These are phyloP conservation scores for Bos taurus DNA, from an alignment of 2,113 vertebrate species.

Conservation along the genomic window DNA sequence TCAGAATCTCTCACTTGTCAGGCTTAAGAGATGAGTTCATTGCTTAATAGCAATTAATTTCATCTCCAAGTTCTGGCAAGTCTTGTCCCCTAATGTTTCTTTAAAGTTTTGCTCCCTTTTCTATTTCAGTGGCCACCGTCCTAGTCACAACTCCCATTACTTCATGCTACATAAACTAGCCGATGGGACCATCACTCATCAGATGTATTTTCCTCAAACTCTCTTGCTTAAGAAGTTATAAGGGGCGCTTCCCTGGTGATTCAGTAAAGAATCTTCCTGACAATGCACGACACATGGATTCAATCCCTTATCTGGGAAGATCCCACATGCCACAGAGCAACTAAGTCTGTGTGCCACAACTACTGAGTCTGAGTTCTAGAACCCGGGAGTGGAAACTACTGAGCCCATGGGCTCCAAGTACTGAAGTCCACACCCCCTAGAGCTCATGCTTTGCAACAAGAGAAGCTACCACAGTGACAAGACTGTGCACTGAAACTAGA, in stretches of 20 bases:
- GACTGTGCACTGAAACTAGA: neutral
- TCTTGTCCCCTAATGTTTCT: neutral
- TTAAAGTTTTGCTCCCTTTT: neutral
- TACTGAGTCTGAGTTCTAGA: neutral
- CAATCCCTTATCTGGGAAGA: neutral
- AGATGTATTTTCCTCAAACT: neutral
- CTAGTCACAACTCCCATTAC: neutral
- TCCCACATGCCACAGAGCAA: neutral
- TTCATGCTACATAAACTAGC: neutral
- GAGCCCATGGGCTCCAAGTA: neutral
- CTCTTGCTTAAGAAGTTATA: neutral
- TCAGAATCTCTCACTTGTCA: neutral
- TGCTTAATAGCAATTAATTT: neutral
- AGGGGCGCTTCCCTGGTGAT: neutral
- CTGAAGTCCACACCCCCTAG: neutral
- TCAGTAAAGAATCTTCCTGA: neutral
- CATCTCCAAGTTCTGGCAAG: neutral
- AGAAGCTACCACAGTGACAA: neutral
- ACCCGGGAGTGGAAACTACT: rapidly evolving
- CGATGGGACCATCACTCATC: neutral
- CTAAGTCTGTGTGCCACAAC: neutral
- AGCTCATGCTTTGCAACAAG: neutral
- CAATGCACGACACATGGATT: neutral
- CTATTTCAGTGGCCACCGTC: neutral
- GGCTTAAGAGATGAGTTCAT: neutral